Conservation (phyloP, 2,113 vertebrate species). For the Pachycephala philippinensis region DNA sequence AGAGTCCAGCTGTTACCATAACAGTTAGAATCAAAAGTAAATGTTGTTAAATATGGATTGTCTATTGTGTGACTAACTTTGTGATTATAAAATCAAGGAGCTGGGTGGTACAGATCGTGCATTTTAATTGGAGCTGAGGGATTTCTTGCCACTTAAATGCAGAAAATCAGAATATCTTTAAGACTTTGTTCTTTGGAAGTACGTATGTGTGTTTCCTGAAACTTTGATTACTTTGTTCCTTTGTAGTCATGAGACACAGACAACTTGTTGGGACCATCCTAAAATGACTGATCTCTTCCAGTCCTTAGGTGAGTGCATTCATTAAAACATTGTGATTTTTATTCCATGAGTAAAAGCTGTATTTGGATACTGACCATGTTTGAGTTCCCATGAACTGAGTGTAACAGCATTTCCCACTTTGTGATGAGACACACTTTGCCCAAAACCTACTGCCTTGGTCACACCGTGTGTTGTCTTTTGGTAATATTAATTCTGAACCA, state of each 20-base stretch:
- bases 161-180: background rate
- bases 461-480: fast-evolving
- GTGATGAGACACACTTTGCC: background rate
- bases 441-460: background rate
- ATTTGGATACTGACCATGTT: background rate
- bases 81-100: background rate
- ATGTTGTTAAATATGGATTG: background rate
- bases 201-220: background rate
- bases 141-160: background rate
- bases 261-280: slow-evolving; percentile 95
- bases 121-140: background rate
- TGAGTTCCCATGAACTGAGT: background rate
- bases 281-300: slow-evolving; percentile 96
- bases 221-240: background rate
- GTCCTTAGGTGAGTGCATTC: slow-evolving; percentile 83
- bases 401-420: background rate
- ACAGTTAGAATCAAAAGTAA: background rate
- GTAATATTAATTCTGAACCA: background rate
- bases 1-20: background rate
- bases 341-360: background rate
- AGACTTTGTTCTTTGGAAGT: background rate
- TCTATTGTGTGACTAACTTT: background rate
- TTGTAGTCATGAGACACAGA: slow-evolving; percentile 90
- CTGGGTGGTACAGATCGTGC: background rate
- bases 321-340: background rate